phyloP scores from a whole-genome alignment of 2,797 vertebrate genomes.

The Gymnothorax reevesii region DNA sequence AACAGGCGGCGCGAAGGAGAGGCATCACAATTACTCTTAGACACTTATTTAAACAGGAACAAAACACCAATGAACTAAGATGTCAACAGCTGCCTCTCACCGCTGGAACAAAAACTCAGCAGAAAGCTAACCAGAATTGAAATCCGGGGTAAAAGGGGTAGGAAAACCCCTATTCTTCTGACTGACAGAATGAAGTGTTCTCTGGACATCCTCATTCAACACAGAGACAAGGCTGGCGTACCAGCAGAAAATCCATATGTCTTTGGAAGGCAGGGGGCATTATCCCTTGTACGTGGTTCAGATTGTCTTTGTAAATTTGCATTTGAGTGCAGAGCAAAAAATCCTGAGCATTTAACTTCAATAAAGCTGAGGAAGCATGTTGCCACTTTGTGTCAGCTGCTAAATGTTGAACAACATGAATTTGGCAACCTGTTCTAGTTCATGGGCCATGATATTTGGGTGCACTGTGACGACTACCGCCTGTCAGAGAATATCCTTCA shows the following conservation, averaged over 20 bases:
- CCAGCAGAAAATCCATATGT: constrained; percentile 26
- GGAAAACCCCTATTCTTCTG: not conserved
- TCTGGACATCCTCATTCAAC: constrained; percentile 27
- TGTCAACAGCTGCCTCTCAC: not conserved
- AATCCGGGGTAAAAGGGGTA: constrained; percentile 24
- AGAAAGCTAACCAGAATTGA: constrained; percentile 20
- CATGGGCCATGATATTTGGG: constrained; percentile 43
- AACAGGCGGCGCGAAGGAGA: constrained; percentile 35
- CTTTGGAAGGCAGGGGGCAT: constrained; percentile 22
- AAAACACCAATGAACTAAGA: constrained; percentile 14
- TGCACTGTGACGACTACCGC: constrained; percentile 32
- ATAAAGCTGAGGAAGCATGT: too few relatives aligned
- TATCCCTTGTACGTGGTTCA: constrained; percentile 26
- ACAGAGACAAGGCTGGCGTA: constrained; percentile 17
- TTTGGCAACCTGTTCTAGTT: too few relatives aligned
- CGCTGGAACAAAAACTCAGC: not conserved
- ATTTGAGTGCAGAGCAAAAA: constrained; percentile 29
- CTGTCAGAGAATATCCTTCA: constrained; percentile 44
- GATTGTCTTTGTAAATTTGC: constrained; percentile 37
- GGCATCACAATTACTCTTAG: constrained; percentile 20
- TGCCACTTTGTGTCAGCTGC: not conserved
- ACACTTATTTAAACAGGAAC: too few relatives aligned
- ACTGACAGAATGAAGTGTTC: not conserved
- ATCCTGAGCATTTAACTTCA: constrained; percentile 31
- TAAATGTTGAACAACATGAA: constrained; percentile 36